Base-by-base conservation (phyloP, 2,797 vertebrate genomes). In the Halcyon smyrnensis region DNA sequence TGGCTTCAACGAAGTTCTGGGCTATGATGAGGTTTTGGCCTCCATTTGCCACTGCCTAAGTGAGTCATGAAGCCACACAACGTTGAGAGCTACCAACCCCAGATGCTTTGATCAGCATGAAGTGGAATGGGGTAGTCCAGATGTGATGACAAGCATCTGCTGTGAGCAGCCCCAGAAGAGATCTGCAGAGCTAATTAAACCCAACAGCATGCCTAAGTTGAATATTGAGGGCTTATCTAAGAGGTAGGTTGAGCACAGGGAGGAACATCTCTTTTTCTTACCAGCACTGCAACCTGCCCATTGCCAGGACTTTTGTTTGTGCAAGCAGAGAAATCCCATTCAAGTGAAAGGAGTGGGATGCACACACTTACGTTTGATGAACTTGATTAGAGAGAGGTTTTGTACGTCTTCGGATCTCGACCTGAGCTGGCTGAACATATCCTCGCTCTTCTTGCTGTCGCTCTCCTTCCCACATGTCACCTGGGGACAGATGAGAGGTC, bases 351-450 rank as follows among this genome's bases (percentile, higher is more conserved):
- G 5, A 0, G 2, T 45, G 28, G 18, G 10, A 12, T 1, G 15
- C 5, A 9, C 6, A 12, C 34, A 97, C 98, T 97, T 81, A 99
- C 99, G 98, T 98, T 98, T 99, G 90, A 99, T 97, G 98, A 99
- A 99, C 94, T 98, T 95, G 16, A n/a, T 5, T 2, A 99, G 96
- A 3, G 98, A 97, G 21, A 98, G 91, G 94, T 98, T 96, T 76
- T 97, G 95, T 9, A 27, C 6, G 0, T 90, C 45, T 32, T 98
- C 73, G 0, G 83, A 67, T 36, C 51, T 87, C 1, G 34, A 18
- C 78, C 85, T 93, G 48, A 97, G 62, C 59, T 60, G 89, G 30
- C 59, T 60, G 59, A 60, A 24, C 34, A 60, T 15, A 17, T 88
- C 34, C 54, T 94, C 50, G 5, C 87, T 94, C 74, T 54, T 80